Percentiles rank a stretch among this genome's conserved stretches.
Conservation (phyloP, 2,888 invertebrate species). For the Dolomedes plantarius region DNA sequence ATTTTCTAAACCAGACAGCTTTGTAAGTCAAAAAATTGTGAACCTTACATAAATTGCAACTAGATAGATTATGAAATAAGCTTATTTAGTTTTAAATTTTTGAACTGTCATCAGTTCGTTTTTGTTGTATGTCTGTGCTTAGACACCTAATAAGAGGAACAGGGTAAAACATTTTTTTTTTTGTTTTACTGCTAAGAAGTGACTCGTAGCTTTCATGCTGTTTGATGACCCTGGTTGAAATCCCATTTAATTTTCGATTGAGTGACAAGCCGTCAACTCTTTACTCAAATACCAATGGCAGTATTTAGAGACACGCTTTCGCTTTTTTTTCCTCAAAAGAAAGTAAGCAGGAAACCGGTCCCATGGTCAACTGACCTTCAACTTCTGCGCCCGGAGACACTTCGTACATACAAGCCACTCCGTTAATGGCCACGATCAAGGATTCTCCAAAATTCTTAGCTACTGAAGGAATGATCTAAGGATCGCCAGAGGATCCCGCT, state of each 20-base stretch:
- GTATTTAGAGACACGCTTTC: neutral
- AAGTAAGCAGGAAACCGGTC: slow-evolving; percentile 32
- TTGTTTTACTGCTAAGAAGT: no score
- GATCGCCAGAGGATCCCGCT: neutral
- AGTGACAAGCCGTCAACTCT: neutral
- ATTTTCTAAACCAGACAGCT: no score
- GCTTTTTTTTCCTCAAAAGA: slow-evolving; percentile 11
- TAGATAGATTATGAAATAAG: no score
- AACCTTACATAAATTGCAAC: no score
- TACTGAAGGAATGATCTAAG: slow-evolving; percentile 11
- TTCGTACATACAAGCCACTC: slow-evolving; percentile 7
- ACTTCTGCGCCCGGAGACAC: slow-evolving; percentile 13
- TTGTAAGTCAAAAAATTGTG: no score
- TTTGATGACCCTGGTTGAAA: neutral
- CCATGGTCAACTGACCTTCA: slow-evolving; percentile 56
- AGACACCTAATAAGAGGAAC: no score
- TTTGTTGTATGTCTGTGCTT: no score
- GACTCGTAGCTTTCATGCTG: neutral
- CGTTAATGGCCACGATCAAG: slow-evolving; percentile 40
- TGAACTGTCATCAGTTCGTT: no score
- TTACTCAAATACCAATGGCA: neutral
- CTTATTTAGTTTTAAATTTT: no score
- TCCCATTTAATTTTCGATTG: neutral
- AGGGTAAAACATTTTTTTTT: no score
- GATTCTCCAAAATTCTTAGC: slow-evolving; percentile 25